Evolutionary conservation across 2,113 vertebrate species (phyloP).

Genomic region (Rattus norvegicus): GRCr8 NC_086024.1:25103001-25103500

Average conservation of each 20-base stretch:
- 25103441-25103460: neutral
- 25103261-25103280: neutral
- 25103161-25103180: too few relatives aligned
- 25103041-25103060: too few relatives aligned
- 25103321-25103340: neutral
- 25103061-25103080: too few relatives aligned
- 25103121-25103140: neutral
- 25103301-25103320: neutral
- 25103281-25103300: neutral
- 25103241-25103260: neutral
- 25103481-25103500: neutral
- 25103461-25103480: neutral
- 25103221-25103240: neutral
- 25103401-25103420: neutral
- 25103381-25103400: neutral
- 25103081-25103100: neutral
- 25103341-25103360: neutral
- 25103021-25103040: too few relatives aligned
- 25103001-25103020: neutral
- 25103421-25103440: neutral
- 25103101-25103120: neutral
- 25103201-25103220: neutral
- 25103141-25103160: neutral
- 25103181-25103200: neutral
- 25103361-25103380: neutral